Evolutionary conservation across 1,140 invertebrate genomes (phyloP), one percentile per base, ranked within the genome.

Genomic region (Ostrea denselamellosa): DNA sequence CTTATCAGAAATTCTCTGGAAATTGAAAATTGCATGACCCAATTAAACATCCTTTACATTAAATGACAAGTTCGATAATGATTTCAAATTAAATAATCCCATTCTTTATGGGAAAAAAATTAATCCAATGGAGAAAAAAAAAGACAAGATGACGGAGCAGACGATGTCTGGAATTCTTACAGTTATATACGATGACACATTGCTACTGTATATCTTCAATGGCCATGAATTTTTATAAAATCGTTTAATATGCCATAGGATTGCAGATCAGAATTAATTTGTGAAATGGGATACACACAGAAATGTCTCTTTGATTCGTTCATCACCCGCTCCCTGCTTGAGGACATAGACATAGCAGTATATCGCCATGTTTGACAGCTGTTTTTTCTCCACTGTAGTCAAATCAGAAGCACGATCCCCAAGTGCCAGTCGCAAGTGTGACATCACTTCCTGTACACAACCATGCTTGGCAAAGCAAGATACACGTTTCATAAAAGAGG

Each of bases 381-480:
- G 96, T 88, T 96, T 96, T 91, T 96, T 96, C 85, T 97, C 96
- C 22, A 95, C 94, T 83, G 96, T 94, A 56, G 95, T 96, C 88
- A 97, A 94, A 86, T 97, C 96, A 62, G 92, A 93, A 34, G 95
- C 88, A 94, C 95, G 89, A 95, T 95, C 90, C 94, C 95, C 90
- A 93, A 96, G 93, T 93, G 97, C 88, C 95, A 95, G 92, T 83
- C 95, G 96, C 2, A 97, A 94, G 91, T 96, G 96, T 85, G 95
- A 96, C 86, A 97, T 95, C 62, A 97, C 94, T 90, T 97, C 97
- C 62, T 95, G 95, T 12, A 97, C 96, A 91, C 96, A 96, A 4
- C 97, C 97, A 90, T 96, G 96, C 81, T 96, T 96, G 86, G 97
- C 97, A 91, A 97, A 96, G 94, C 97, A 97, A 25, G 97, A 95